Evolutionary conservation across 2,797 vertebrate species (phyloP), one percentile per base, ranked within the genome.

Genomic region (Cephalopachus bancanus): DNA sequence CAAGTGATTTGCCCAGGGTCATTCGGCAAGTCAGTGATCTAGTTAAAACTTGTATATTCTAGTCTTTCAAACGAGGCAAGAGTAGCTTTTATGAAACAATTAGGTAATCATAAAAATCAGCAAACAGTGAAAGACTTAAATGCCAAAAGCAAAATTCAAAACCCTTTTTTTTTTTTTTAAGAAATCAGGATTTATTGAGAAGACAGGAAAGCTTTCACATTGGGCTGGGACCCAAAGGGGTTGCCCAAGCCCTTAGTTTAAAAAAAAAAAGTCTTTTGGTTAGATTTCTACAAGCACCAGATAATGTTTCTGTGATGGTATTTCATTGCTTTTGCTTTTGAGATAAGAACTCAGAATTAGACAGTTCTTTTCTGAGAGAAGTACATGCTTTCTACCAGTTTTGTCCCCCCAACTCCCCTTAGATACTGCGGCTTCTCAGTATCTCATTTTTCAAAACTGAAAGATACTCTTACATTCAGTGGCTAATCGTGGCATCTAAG

Each of bases 401-500:
- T 20, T n/a, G 90, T 12, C 15, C 20, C 53, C 37, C 37, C 37
- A 37, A 37, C 37, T 37, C 37, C 28, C 14, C 53, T 83, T 22
- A 30, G 51, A 33, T 51, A 30, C 20, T 60, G 1, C 69, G 30
- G 17, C 22, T 90, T 95, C 65, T 93, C 51, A 71, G 10, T 53
- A 91, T n/a, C n/a, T 53, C 55, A 0, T 33, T 80, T 96, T 87
- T 88, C 33, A 96, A 62, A 91, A 15, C 55, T 51, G 22, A 95
- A 93, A 94, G 24, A 5, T 55, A 53, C 4, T 89, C 62, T 92
- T 59, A 55, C 65, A 30, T 51, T 87, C 44, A 93, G 5, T 33
- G 83, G 33, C 1, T 15, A 76, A 5, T 62, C 19, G 65, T 7
- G 71, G 15, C 44, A 7, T 81, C 0, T 96, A 71, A 44, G 22